Base-by-base conservation (phyloP, 2,797 vertebrate species). In the Todus mexicanus region DNA sequence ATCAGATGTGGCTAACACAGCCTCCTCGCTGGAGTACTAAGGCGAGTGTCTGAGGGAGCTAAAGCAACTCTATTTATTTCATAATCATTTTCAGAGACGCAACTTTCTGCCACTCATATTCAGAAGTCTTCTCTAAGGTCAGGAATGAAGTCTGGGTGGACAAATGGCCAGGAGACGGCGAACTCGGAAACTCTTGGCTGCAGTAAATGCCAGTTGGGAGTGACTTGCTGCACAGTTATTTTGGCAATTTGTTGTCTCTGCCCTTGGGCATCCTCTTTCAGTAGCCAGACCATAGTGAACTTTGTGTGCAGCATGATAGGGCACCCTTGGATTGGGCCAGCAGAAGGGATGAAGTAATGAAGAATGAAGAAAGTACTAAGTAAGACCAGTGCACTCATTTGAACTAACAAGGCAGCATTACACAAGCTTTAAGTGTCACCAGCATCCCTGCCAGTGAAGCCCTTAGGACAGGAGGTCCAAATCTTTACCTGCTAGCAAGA, bases 181-280 rank as follows among this genome's bases (percentile, higher is more conserved):
- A 61, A 45, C 42, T 88, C 35, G 37, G 66, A 72, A 91, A 80
- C 81, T 59, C 64, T 59, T 94, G 90, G 90, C 89, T 76, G 73
- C 84, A 71, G 53, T 75, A 93, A 92, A 94, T 87, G 84, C 92
- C 93, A 92, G 25, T 16, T 8, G 76, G 47, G 61, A 92, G 35
- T 90, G 76, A 85, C 82, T 73, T 56, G 73, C 66, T 72, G 11
- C 38, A 20, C 33, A 95, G 73, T 70, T 93, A 84, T 94, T 89
- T 64, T 83, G 85, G 79, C 79, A 77, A 27, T 61, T 82, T 82
- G 64, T 40, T 90, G 71, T 63, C 42, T 63, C 33, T 35, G 31
- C 33, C 43, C 71, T 43, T 17, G 51, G 70, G 47, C 63, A 51
- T 91, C 80, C 76, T 81, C 73, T 64, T 85, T 79, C 79, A 77